Conservation (phyloP, 2,113 vertebrate genomes). For the Pluvianellus socialis region DNA sequence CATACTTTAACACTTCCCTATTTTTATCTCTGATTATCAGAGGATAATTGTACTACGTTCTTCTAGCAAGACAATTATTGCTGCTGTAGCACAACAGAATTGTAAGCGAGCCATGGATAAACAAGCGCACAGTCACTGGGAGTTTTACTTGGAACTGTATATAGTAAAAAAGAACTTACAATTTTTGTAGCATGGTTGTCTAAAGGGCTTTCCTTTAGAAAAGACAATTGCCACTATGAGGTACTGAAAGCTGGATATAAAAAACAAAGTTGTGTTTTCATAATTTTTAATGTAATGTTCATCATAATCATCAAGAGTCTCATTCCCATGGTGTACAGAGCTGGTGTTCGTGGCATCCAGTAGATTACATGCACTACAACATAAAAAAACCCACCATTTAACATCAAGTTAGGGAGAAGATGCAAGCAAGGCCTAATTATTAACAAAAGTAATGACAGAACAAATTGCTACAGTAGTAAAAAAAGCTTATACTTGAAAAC, state of each 20-base stretch:
- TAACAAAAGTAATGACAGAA: not conserved
- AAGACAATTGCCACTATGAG: conserved; percentile 94
- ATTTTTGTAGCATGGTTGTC: conserved; percentile 96
- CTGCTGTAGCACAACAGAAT: not conserved
- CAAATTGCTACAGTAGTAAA: not conserved
- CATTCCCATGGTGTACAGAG: conserved; percentile 62
- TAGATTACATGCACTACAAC: conserved; percentile 80
- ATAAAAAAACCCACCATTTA: not conserved
- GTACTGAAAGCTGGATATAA: conserved; percentile 96
- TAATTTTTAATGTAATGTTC: conserved; percentile 89
- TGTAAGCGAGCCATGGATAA: not conserved
- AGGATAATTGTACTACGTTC: not conserved
- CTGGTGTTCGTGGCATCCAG: conserved; percentile 53
- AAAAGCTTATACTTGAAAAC: not conserved
- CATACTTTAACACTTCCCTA: not conserved
- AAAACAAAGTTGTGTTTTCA: conserved; percentile 97
- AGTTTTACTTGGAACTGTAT: not conserved
- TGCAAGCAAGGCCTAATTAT: not conserved
- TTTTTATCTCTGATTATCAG: not conserved
- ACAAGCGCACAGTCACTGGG: not conserved
- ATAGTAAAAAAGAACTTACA: conserved; percentile 74
- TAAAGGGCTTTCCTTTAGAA: conserved; percentile 97
- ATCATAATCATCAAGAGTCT: conserved; percentile 76
- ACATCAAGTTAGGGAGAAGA: not conserved
- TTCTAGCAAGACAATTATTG: not conserved